phyloP scores from a whole-genome alignment of 2,888 invertebrate species.

The Anthrax anthrax region DNA sequence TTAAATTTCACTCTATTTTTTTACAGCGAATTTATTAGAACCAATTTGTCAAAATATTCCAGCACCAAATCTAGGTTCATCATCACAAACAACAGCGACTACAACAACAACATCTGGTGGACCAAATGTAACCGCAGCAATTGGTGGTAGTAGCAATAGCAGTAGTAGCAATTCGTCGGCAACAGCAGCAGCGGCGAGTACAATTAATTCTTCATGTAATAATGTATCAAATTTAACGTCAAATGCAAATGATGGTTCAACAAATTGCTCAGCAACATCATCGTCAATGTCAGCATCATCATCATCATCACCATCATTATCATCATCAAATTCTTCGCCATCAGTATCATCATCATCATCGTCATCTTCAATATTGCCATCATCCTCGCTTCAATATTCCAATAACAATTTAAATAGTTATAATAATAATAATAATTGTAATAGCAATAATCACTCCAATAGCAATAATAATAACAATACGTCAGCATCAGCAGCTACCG shows the following conservation, averaged over 20 bases:
- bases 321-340: slow-evolving; percentile 13
- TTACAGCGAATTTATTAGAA: slow-evolving; percentile 36
- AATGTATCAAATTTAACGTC: slow-evolving; percentile 10
- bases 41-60: slow-evolving; percentile 56
- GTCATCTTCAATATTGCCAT: slow-evolving; percentile 12
- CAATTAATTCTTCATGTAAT: slow-evolving; percentile 10
- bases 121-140: no score
- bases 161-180: slow-evolving; percentile 4
- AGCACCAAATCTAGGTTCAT: slow-evolving; percentile 35
- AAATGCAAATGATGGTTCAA: slow-evolving; percentile 9
- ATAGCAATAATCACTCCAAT: slow-evolving; percentile 13
- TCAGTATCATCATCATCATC: slow-evolving; percentile 15
- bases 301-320: slow-evolving; percentile 25
- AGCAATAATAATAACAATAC: slow-evolving; percentile 12
- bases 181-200: no score
- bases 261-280: slow-evolving; percentile 11
- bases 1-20: no score
- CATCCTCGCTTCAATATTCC: slow-evolving; percentile 23
- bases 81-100: slow-evolving; percentile 14
- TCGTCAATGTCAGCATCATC: slow-evolving; percentile 13
- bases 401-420: not conserved
- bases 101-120: slow-evolving; percentile 1
- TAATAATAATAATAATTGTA: slow-evolving; percentile 3
- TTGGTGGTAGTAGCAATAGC: no score
- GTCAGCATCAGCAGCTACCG: not conserved